phyloP scores from a whole-genome alignment of 2,888 invertebrate species.

The Nysson spinosus region DNA sequence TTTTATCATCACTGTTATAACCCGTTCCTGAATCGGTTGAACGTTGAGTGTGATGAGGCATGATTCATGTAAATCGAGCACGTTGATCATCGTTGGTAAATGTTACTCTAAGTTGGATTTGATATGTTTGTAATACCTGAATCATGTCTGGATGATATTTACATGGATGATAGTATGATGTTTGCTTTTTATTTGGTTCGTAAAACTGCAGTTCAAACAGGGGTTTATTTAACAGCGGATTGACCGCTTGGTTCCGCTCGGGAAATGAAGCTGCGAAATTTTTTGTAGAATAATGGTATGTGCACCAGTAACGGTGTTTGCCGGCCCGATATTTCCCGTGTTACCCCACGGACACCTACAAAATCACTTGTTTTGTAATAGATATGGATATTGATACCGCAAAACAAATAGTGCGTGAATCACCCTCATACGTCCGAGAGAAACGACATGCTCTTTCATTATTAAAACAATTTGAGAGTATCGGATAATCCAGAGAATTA shows the following conservation, averaged over 20 bases:
- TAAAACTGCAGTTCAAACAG: not conserved
- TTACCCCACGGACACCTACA: not conserved
- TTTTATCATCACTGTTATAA: constrained; percentile 31
- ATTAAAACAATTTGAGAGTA: too few species aligned
- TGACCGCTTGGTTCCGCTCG: not conserved
- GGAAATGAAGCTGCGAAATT: constrained; percentile 5
- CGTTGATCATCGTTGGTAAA: constrained; percentile 17
- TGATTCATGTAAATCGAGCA: constrained; percentile 39
- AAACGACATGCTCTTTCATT: constrained; percentile 6
- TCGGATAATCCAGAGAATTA: too few species aligned
- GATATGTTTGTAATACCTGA: not conserved
- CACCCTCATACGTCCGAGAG: constrained; percentile 19
- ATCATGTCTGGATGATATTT: not conserved
- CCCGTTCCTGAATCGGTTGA: constrained; percentile 31
- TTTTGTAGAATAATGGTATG: not conserved
- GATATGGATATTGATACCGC: constrained; percentile 42
- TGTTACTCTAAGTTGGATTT: constrained; percentile 29
- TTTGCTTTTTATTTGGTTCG: not conserved
- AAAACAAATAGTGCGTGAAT: constrained; percentile 37
- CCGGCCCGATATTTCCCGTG: not conserved
- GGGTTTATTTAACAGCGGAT: not conserved
- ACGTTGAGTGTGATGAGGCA: constrained; percentile 17
- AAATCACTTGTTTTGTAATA: constrained; percentile 30
- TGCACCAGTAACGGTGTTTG: not conserved
- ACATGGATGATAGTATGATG: too few species aligned